Evolutionary conservation across 2,113 vertebrate species (phyloP), one percentile per base, ranked within the genome.

Genomic region (Harpagus bidentatus): DNA sequence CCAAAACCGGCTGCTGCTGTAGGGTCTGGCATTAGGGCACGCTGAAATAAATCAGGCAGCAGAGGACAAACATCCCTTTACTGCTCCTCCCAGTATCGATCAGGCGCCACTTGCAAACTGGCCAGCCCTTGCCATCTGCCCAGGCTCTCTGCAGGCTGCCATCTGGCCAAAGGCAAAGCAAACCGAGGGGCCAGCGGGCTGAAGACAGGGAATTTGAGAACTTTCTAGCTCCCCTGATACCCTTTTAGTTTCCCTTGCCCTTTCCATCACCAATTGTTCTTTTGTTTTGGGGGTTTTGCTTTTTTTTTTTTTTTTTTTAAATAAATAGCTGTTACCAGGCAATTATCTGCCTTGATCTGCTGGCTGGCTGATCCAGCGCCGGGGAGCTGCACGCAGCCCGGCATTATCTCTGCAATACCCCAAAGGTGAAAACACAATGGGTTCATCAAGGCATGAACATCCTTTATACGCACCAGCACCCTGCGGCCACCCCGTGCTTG

Each of bases 61-160:
- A 81, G 76, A 94, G 70, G 70, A 73, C 82, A 89, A 73, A 31
- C 14, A 20, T 29, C 53, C 73, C 56, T 36, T 55, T 31, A 9
- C 25, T 25, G 38, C 66, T 59, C 61, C 81, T 74, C 94, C 22
- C 61, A 16, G 82, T 31, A 90, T 61, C 2, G 14, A 82, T 59
- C 80, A 69, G 61, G 71, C 90, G 36, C 31, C 53, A 3, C 58
- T 73, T 1, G 15, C 83, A 47, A 74, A 86, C 66, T 9, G 26
- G 47, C 71, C 65, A 3, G 83, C 93, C 92, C 91, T 40, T 32
- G 1, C 97, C 97, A 97, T 97, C 97, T 97, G 97, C 96, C 92
- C 43, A 0, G 58, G 31, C 85, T 88, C 78, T 9, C 77, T 55
- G 29, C 78, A 69, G n/a, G 82, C 92, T 92, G 85, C 96, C 96